These are phyloP conservation scores for Oxyteleia sp. DNA, from an alignment of 2,888 invertebrate species.

Conservation along the genomic window DNA sequence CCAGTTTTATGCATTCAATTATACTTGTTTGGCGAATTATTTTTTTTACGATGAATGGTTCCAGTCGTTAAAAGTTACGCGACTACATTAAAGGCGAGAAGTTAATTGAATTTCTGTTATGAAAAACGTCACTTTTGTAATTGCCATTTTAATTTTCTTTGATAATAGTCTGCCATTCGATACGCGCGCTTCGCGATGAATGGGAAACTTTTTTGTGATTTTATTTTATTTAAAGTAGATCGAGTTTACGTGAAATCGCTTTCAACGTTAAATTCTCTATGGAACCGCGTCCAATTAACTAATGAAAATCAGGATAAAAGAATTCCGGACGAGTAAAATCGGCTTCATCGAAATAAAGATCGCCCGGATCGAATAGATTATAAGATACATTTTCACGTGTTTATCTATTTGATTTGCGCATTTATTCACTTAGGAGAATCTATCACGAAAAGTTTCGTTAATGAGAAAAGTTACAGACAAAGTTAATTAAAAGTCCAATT, in stretches of 20 bases:
- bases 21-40: constrained; percentile 9
- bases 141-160: constrained; percentile 24
- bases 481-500: constrained; percentile 64
- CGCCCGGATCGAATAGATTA: background rate
- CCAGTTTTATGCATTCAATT: constrained; percentile 23
- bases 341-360: constrained; percentile 12
- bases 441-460: constrained; percentile 38
- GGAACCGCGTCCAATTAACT: constrained; percentile 21
- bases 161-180: constrained; percentile 10
- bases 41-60: constrained; percentile 6
- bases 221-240: constrained; percentile 27
- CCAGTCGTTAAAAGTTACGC: constrained; percentile 24
- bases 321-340: background rate
- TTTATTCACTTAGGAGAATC: constrained; percentile 28
- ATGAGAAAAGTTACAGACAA: constrained; percentile 59
- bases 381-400: constrained; percentile 28
- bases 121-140: constrained; percentile 24
- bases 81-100: constrained; percentile 10
- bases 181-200: constrained; percentile 8
- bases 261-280: constrained; percentile 3
- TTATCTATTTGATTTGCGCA: constrained; percentile 25
- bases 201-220: background rate
- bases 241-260: constrained; percentile 20
- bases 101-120: constrained; percentile 32
- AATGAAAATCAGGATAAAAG: constrained; percentile 32